phyloP scores from a whole-genome alignment of 2,888 invertebrate species.

The Patella depressa region DNA sequence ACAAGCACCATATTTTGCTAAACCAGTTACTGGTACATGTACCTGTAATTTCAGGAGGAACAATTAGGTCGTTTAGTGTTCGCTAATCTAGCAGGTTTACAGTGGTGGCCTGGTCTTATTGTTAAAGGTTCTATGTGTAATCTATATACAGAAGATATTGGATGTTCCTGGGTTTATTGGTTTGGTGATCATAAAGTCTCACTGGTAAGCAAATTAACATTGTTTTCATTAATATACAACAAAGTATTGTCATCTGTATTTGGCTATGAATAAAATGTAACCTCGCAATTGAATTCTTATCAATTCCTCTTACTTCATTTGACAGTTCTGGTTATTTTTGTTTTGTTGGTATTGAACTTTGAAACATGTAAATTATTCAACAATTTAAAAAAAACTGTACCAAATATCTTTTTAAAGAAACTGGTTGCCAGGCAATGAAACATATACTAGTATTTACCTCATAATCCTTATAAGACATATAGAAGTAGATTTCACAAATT shows the following conservation, averaged over 20 bases:
- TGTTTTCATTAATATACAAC: too few species aligned
- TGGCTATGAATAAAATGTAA: too few species aligned
- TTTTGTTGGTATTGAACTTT: neutral
- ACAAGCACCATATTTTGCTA: too few species aligned
- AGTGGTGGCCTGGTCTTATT: constrained; percentile 32
- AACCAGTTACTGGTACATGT: too few species aligned
- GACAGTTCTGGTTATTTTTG: neutral
- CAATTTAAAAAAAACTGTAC: too few species aligned
- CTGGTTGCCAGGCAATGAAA: too few species aligned
- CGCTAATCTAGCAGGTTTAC: constrained; percentile 24
- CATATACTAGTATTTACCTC: too few species aligned
- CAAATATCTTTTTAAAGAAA: too few species aligned
- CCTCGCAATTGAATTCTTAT: neutral
- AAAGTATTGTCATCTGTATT: too few species aligned
- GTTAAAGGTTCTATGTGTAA: constrained; percentile 30
- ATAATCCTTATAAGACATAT: too few species aligned
- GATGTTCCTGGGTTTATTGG: constrained; percentile 32
- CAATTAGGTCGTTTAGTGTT: constrained; percentile 28
- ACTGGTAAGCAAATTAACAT: constrained; percentile 18
- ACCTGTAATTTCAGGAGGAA: constrained; percentile 22
- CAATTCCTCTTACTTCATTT: neutral
- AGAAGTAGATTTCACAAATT: too few species aligned
- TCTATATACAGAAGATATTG: constrained; percentile 19
- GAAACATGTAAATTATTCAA: too few species aligned
- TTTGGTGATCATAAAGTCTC: constrained; percentile 36